Base-by-base conservation (phyloP, 2,888 invertebrate species). In the Sarcophaga subvicina region DNA sequence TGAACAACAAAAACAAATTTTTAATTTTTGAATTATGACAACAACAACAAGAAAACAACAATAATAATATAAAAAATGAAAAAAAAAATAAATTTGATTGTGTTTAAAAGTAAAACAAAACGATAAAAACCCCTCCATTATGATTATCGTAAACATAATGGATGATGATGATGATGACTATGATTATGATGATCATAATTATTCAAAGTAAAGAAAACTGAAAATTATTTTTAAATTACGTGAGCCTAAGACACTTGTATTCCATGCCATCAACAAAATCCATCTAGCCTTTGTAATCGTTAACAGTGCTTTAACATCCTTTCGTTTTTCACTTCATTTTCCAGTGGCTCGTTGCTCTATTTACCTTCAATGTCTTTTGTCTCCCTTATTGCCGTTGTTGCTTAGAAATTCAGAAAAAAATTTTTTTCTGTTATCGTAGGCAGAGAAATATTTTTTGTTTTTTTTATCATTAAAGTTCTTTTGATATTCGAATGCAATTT, bases 151-250 rank as follows among this genome's bases (percentile, higher is more conserved):
- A n/a, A n/a, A n/a, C n/a, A n/a, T n/a, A n/a, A n/a, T n/a, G n/a
- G 37, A 37, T 37, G 10, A 37, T 59, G 45, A 17, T 22, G n/a
- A 59, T 59, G 0, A 17, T 59, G 3, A 59, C 10, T 17, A 59
- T 14, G n/a, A 59, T 59, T 14, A 17, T 59, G 59, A 17, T 59
- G 3, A 17, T 17, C 14, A 17, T 59, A 59, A 17, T 59, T 17
- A 17, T 17, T 17, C 59, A 59, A 59, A 59, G n/a, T 59, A 59
- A 59, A 59, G 14, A 6, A 59, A 59, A 59, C 17, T 59, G 17
- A 59, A 59, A 59, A 70, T 70, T 70, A 70, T 70, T n/a, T 49
- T 49, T 49, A 49, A 45, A 54, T 49, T 70, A 54, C 70, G 70
- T 70, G 70, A 70, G 71, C 5, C 22, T 59, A 2, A 37, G 8